A percentile compares a stretch with the other conserved stretches of the same genome.
phyloP scores from a whole-genome alignment of 2,113 vertebrate species.

The Nycticebus coucang region DNA sequence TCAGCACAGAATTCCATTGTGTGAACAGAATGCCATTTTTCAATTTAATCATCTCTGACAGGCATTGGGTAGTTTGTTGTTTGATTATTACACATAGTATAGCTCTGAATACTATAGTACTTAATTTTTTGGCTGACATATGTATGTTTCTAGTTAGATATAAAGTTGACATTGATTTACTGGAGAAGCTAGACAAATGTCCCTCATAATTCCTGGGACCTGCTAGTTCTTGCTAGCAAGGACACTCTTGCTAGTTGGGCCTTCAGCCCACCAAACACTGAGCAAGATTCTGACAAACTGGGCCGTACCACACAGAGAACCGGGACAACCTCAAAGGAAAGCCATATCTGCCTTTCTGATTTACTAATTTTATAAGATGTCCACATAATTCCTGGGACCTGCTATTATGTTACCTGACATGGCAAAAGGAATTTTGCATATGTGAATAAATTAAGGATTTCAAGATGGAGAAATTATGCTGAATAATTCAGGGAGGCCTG shows the following conservation, averaged over 20 bases:
- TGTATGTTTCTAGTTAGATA: not conserved
- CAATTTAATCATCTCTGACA: not conserved
- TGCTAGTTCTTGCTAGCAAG: no score
- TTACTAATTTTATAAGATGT: not conserved
- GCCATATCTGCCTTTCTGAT: not conserved
- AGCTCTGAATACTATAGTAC: not conserved
- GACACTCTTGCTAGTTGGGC: not conserved
- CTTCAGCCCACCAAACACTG: not conserved
- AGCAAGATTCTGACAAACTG: not conserved
- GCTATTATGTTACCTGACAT: not conserved
- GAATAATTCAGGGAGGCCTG: not conserved
- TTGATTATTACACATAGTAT: not conserved
- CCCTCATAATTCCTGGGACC: no score
- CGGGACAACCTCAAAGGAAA: not conserved
- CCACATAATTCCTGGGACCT: no score
- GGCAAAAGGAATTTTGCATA: not conserved
- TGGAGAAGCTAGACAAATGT: not conserved
- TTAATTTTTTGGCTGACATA: not conserved
- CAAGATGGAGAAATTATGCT: not conserved
- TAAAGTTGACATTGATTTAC: not conserved
- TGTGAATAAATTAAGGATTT: not conserved
- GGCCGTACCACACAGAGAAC: not conserved
- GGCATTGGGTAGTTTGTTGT: not conserved
- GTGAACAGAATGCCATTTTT: not conserved
- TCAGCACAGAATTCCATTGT: no score